A percentile compares a stretch with the other conserved stretches of the same genome.
Conservation (phyloP, 2,888 invertebrate genomes). For the Mythimna lalbum region DNA sequence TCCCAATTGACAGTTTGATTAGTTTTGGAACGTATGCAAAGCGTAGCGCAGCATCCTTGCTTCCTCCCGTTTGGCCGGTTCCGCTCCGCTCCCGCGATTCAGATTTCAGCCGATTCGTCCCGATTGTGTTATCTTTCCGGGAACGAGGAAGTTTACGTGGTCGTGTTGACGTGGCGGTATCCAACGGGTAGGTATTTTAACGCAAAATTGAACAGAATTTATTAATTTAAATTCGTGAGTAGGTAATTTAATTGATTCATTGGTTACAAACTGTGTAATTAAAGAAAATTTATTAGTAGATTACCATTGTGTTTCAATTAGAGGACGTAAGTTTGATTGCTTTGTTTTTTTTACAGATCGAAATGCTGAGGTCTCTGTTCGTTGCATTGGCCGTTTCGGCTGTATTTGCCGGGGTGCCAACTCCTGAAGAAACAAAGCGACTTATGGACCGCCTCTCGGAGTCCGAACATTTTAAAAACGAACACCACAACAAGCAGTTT, state of each 20-base stretch:
- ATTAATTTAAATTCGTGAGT: background rate
- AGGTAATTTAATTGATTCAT: conserved; percentile 14
- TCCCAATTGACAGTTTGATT: background rate
- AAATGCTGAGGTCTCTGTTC: conserved; percentile 82
- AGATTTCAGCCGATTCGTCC: conserved; percentile 53
- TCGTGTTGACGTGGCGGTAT: conserved; percentile 82
- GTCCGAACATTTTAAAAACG: conserved; percentile 94
- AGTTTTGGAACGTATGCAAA: conserved; percentile 30
- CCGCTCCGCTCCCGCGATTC: conserved; percentile 15
- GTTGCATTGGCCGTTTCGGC: conserved; percentile 82
- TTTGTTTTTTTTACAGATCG: conserved; percentile 62
- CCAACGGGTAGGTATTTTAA: conserved; percentile 43
- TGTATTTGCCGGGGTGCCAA: conserved; percentile 92
- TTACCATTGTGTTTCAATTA: conserved; percentile 9
- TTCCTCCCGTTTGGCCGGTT: conserved; percentile 18
- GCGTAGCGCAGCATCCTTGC: conserved; percentile 27
- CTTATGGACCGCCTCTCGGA: conserved; percentile 93
- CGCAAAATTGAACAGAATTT: background rate
- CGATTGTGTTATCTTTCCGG: conserved; percentile 74
- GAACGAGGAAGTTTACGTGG: conserved; percentile 82
- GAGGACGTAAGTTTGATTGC: conserved; percentile 2
- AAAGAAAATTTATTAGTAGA: background rate
- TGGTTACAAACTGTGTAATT: conserved; percentile 10
- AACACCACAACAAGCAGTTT: conserved; percentile 96
- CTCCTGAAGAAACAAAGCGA: conserved; percentile 93